Evolutionary conservation across 2,888 invertebrate species (phyloP).

Genomic region (Amiota minor): DNA sequence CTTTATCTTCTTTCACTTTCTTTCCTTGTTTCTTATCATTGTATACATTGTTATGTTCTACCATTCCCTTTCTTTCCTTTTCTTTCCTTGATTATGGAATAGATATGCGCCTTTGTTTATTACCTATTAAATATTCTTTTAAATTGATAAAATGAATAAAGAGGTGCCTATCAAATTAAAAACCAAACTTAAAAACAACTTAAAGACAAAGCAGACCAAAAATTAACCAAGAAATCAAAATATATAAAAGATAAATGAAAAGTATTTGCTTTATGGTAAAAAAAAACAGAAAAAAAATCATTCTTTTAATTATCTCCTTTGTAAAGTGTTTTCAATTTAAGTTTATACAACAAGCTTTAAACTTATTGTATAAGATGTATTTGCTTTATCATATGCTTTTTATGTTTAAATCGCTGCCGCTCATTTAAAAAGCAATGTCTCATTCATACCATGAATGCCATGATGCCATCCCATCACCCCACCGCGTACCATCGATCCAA

Average conservation of each 20-base stretch:
- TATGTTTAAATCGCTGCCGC: neutral
- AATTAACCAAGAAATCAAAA: neutral
- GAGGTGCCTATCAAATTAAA: too few species aligned
- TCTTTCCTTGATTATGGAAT: too few species aligned
- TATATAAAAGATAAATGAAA: neutral
- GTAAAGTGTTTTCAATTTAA: conserved; percentile 58
- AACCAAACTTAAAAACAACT: neutral
- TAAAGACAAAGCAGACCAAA: neutral
- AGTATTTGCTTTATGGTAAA: neutral
- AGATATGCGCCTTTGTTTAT: too few species aligned
- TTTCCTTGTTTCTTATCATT: too few species aligned
- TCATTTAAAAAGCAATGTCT: neutral
- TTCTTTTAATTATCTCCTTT: conserved; percentile 25
- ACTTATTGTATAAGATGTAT: conserved; percentile 40
- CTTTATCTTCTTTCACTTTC: too few species aligned
- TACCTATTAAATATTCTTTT: too few species aligned
- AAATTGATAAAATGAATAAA: too few species aligned
- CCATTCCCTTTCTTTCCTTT: too few species aligned
- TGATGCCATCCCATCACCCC: too few species aligned
- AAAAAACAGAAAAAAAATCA: neutral
- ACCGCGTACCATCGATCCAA: too few species aligned
- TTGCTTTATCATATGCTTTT: neutral
- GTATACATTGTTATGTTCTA: too few species aligned
- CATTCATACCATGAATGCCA: too few species aligned
- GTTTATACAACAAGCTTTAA: conserved; percentile 44